Base-by-base conservation (phyloP, 1,140 invertebrate genomes). In the Monochamus saltuarius region DNA sequence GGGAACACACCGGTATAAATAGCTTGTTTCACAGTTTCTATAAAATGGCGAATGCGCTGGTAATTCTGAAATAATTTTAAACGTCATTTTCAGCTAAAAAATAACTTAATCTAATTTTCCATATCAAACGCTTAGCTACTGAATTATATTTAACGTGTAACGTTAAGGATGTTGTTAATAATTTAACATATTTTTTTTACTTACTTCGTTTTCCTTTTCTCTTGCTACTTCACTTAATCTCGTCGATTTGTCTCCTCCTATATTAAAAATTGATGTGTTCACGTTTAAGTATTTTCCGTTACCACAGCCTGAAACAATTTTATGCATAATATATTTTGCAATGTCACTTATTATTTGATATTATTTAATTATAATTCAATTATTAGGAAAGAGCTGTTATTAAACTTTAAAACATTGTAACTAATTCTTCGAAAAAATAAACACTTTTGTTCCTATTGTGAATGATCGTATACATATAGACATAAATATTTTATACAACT, bases 221-320 rank as follows among this genome's bases (percentile, higher is more conserved):
- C 86, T 81, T 9, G 92, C 92, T 40, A 89, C 83, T 60, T 88
- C 84, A 22, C 90, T 85, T 52, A 97, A 83, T 55, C 89, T 83
- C 61, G 82, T 84, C 78, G 94, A 96, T 55, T 91, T 85, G 78
- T 97, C 95, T 35, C 87, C 88, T 22, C 95, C 95, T 56, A 97
- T 82, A 70, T 90, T 90, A 80, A 87, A 92, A 62, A 95, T 85
- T 55, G 85, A 86, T 40, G 88, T 88, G 77, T 95, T 96, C 68
- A 95, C 84, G 73, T 86, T 88, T 64, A 97, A 80, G 78, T 97
- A 96, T 74, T 95, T 94, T 17, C 94, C 95, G 78, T 91, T 95
- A 61, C 94, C 94, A 79, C 94, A 97, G 59, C 93, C 91, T 94
- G 75, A 19, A 77, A 73, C 2, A n/a, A 42, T 42, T 13, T 2